Conservation (phyloP, 2,797 vertebrate genomes). For the Myiotriccus ornatus region DNA sequence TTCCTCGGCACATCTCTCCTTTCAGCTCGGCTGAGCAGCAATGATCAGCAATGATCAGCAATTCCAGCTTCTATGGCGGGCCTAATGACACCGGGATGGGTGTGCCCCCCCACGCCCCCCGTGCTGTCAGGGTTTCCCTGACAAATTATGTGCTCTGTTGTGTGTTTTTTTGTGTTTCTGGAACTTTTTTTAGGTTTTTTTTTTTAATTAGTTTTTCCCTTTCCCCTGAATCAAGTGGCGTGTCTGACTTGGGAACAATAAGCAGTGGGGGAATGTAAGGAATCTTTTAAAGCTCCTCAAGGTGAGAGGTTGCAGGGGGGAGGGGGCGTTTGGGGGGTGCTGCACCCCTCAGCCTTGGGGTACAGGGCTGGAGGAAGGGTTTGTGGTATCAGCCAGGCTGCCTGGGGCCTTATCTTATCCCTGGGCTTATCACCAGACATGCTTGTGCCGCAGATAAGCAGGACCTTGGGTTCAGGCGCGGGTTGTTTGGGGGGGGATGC, state of each 20-base stretch:
- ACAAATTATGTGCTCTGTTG: neutral
- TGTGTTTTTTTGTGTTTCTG: neutral
- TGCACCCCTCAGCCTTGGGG: conserved; percentile 5
- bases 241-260: neutral
- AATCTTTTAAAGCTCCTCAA: neutral
- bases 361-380: neutral
- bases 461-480: conserved; percentile 22
- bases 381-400: neutral
- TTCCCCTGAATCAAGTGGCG: neutral
- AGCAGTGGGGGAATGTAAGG: neutral
- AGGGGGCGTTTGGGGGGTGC: neutral
- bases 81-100: neutral
- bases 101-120: neutral
- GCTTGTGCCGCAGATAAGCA: conserved; percentile 22
- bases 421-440: conserved; percentile 10
- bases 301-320: neutral
- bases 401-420: conserved; percentile 4
- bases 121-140: neutral
- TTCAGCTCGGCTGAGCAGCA: conserved; percentile 13
- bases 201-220: neutral
- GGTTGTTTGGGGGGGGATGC: neutral
- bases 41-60: conserved; percentile 15
- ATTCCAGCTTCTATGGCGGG: neutral
- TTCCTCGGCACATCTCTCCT: neutral
- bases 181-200: too few relatives aligned